A percentile compares a stretch with the other conserved stretches of the same genome.
Conservation (phyloP, 1,140 invertebrate genomes). For the Tetragnatha versicolor region DNA sequence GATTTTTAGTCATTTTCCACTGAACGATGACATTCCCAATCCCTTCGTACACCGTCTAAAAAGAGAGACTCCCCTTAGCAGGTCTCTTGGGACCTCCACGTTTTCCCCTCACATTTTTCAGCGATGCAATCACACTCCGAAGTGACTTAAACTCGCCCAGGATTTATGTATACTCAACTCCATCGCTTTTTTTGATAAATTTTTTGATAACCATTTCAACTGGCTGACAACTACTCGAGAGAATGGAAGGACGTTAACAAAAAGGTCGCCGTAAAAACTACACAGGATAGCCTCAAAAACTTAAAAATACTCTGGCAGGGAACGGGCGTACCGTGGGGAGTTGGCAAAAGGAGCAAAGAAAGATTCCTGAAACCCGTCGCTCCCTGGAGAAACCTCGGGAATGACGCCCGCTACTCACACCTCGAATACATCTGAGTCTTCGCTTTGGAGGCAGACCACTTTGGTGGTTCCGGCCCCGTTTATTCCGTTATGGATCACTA, state of each 20-base stretch:
- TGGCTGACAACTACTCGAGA: conserved; percentile 17
- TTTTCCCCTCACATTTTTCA: neutral
- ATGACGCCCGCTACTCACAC: conserved; percentile 28
- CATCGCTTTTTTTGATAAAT: conserved; percentile 29
- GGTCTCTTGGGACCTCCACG: neutral
- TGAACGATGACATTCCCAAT: neutral
- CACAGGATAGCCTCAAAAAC: conserved; percentile 5
- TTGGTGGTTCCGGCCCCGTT: conserved; percentile 20
- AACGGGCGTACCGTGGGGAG: conserved; percentile 9
- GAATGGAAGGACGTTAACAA: conserved; percentile 1
- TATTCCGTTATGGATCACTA: conserved; percentile 33
- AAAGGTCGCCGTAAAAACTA: conserved; percentile 9
- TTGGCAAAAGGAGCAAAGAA: conserved; percentile 28
- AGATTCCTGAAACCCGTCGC: conserved; percentile 13
- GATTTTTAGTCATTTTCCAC: neutral
- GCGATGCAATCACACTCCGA: neutral
- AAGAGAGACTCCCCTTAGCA: neutral
- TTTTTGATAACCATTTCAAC: conserved; percentile 26
- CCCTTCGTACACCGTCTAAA: neutral
- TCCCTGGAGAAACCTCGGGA: conserved; percentile 26
- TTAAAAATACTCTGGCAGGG: conserved; percentile 27
- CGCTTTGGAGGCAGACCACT: conserved; percentile 30
- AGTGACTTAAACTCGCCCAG: neutral
- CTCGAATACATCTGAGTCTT: conserved; percentile 19
- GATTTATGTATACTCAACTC: conserved; percentile 22